Evolutionary conservation across 2,888 invertebrate species (phyloP).

Genomic region (Leucoma salicis): DNA sequence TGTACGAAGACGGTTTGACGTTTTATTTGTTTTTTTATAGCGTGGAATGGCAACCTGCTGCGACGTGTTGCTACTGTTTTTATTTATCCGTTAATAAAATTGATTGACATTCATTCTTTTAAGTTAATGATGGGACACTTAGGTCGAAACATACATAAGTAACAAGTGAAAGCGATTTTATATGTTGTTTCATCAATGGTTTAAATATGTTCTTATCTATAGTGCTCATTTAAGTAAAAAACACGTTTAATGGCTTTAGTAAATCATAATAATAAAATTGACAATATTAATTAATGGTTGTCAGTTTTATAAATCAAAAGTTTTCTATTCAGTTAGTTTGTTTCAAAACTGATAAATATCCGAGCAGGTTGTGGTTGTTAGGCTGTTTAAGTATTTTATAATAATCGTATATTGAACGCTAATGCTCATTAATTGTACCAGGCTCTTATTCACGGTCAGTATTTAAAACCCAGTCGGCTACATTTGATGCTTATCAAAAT

Average conservation of each 20-base stretch:
- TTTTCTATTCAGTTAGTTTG: too few relatives aligned
- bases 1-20: constrained; percentile 19
- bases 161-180: constrained; percentile 28
- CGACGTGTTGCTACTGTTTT: constrained; percentile 63
- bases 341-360: too few relatives aligned
- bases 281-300: too few relatives aligned
- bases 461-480: constrained; percentile 46
- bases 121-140: constrained; percentile 46
- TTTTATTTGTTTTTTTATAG: constrained; percentile 44
- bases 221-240: too few relatives aligned
- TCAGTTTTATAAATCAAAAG: too few relatives aligned
- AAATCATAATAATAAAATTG: too few relatives aligned
- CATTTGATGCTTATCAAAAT: constrained; percentile 51
- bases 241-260: too few relatives aligned
- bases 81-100: constrained; percentile 71
- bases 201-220: too few relatives aligned
- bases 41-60: constrained; percentile 42
- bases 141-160: constrained; percentile 14
- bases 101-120: constrained; percentile 69
- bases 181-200: too few relatives aligned
- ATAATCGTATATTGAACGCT: too few relatives aligned
- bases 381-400: too few relatives aligned
- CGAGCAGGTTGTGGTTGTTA: too few relatives aligned
- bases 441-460: constrained; percentile 16
- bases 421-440: constrained; percentile 28